A percentile compares a stretch with the other conserved stretches of the same genome.
phyloP scores from a whole-genome alignment of 1,140 invertebrate species.

The Drosophila nebulosa region DNA sequence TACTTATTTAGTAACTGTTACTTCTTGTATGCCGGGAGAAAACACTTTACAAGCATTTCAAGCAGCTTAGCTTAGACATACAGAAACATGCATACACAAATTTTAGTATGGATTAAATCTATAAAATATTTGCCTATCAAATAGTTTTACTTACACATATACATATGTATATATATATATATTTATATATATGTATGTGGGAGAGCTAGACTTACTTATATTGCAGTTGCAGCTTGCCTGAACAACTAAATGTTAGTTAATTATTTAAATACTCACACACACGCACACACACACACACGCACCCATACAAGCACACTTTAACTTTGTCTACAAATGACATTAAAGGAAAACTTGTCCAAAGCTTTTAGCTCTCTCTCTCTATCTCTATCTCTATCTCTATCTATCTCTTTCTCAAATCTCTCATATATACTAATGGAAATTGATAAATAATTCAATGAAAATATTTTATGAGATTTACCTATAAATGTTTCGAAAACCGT shows the following conservation, averaged over 20 bases:
- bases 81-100: slow-evolving; percentile 5
- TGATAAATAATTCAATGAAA: no score
- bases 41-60: slow-evolving; percentile 58
- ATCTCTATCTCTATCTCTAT: no score
- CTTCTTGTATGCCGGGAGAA: slow-evolving; percentile 18
- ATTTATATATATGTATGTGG: no score
- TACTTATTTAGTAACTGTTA: slow-evolving; percentile 6
- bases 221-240: slow-evolving; percentile 14
- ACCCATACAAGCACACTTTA: not conserved
- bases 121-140: slow-evolving; percentile 47
- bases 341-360: not conserved
- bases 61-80: slow-evolving; percentile 19
- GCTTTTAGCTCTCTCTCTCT: slow-evolving; percentile 2
- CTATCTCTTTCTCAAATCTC: no score
- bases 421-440: not conserved
- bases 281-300: not conserved
- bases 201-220: slow-evolving; percentile 6
- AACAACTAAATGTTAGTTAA: slow-evolving; percentile 18
- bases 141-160: slow-evolving; percentile 29
- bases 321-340: not conserved
- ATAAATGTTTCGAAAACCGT: no score
- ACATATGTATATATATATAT: no score
- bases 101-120: slow-evolving; percentile 25
- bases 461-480: no score
- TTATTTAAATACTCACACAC: slow-evolving; percentile 18